Conservation (phyloP, 2,888 invertebrate genomes). For the Lamellibrachia columna region DNA sequence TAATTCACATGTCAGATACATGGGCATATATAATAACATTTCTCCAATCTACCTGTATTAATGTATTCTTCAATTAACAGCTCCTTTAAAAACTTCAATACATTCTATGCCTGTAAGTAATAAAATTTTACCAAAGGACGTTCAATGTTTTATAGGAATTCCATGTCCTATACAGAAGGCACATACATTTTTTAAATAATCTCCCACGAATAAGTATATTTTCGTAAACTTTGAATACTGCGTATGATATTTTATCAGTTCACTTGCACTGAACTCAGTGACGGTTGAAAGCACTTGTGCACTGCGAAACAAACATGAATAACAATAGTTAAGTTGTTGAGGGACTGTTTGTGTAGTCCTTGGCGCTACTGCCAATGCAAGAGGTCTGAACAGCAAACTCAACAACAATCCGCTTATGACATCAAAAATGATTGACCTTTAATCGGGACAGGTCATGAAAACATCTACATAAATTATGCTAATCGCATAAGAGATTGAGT, state of each 20-base stretch:
- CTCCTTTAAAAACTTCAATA: too few relatives aligned
- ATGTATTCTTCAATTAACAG: not conserved
- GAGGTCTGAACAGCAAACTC: not conserved
- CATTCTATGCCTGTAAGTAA: too few relatives aligned
- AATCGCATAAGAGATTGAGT: not conserved
- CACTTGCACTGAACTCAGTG: not conserved
- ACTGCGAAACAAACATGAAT: not conserved
- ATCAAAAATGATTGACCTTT: not conserved
- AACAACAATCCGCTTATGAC: not conserved
- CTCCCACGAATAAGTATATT: not conserved
- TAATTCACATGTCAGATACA: too few relatives aligned
- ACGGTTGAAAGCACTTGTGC: not conserved
- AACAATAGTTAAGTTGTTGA: not conserved
- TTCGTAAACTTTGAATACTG: not conserved
- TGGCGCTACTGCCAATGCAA: not conserved
- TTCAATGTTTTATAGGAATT: too few relatives aligned
- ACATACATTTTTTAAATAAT: too few relatives aligned
- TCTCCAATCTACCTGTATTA: not conserved
- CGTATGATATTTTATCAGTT: not conserved
- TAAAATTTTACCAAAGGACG: too few relatives aligned
- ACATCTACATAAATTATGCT: conserved; percentile 9
- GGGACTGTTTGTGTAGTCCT: not conserved
- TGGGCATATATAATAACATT: not conserved
- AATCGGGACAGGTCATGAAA: conserved; percentile 7
- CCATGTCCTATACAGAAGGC: too few relatives aligned